Conservation (phyloP, 2,797 vertebrate genomes). For the Tachyglossus aculeatus region DNA sequence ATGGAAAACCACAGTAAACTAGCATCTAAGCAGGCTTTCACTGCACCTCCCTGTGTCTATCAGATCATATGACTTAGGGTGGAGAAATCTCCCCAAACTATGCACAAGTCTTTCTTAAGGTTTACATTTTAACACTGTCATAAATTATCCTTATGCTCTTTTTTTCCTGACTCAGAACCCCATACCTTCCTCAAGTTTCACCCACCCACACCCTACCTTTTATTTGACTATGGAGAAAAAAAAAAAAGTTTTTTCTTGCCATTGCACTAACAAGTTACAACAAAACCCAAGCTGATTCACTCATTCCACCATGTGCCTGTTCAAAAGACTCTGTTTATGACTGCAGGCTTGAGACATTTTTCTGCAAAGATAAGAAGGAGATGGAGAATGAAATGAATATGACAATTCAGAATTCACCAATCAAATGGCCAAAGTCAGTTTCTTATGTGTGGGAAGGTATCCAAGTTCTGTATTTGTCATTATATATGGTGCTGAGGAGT, state of each 20-base stretch:
- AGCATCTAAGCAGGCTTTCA: no score
- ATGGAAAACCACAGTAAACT: no score
- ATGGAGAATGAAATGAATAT: not conserved
- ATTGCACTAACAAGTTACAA: not conserved
- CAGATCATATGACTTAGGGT: not conserved
- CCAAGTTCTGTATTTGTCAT: no score
- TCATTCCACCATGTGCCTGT: not conserved
- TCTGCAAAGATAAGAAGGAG: conserved; percentile 3
- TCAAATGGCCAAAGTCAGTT: not conserved
- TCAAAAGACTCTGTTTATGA: conserved; percentile 18
- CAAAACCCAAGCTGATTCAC: not conserved
- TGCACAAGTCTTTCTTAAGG: not conserved
- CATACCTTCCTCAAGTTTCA: conserved; percentile 17
- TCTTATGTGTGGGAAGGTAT: not conserved
- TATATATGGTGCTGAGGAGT: no score
- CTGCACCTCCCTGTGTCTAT: no score
- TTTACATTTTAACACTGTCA: not conserved
- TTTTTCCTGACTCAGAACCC: conserved; percentile 25
- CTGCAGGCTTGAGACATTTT: conserved; percentile 5
- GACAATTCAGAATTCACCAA: not conserved
- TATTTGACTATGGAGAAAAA: not conserved
- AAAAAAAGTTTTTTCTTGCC: conserved; percentile 1
- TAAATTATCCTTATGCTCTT: not conserved
- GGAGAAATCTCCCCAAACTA: not conserved
- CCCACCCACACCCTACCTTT: conserved; percentile 15